Evolutionary conservation across 2,113 vertebrate species (phyloP), one percentile per base, ranked within the genome.

Genomic region (Salvelinus namaycush): DNA sequence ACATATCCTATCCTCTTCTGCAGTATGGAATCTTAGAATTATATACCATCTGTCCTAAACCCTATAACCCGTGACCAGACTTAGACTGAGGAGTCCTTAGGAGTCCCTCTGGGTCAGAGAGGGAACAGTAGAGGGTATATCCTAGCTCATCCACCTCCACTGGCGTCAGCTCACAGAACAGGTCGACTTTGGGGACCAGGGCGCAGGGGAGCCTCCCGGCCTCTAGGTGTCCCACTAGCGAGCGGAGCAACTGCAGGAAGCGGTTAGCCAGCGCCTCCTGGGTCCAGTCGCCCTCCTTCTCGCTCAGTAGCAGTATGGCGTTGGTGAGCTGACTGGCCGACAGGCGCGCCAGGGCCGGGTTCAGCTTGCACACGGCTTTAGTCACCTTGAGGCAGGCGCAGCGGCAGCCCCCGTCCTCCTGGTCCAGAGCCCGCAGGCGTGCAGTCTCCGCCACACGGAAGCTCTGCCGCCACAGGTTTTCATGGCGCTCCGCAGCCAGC

Each of bases 141-240:
- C 98, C 98, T 87, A 99, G 89, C 84, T 99, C 97, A 1, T 99
- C 98, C 79, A 99, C 95, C 79, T 99, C 97, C 75, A 94, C 94
- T 0, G 95, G 92, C 18, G 96, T 98, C 66, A 99, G 95, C 93
- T 99, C 97, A 79, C 96, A 96, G 85, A 99, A 96, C 74, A 99
- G 93, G 89, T 99, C 96, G 76, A 98, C 96, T 86, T 95, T 96
- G 70, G 95, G 95, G 86, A 89, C 95, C 31, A 99, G 94, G 84
- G 91, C 93, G 57, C 96, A 97, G 0, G 96, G 96, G 81, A 99
- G 93, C 83, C 92, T 93, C 34, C 97, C 98, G 0, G 94, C 95
- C 92, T 99, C 98, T 57, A 99, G 76, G 88, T 97, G 95, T 78
- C 93, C 87, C 76, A 99, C 97, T 24, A 99, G 79, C 0, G 92